phyloP scores from a whole-genome alignment of 2,113 vertebrate species.

The Heterotis niloticus region DNA sequence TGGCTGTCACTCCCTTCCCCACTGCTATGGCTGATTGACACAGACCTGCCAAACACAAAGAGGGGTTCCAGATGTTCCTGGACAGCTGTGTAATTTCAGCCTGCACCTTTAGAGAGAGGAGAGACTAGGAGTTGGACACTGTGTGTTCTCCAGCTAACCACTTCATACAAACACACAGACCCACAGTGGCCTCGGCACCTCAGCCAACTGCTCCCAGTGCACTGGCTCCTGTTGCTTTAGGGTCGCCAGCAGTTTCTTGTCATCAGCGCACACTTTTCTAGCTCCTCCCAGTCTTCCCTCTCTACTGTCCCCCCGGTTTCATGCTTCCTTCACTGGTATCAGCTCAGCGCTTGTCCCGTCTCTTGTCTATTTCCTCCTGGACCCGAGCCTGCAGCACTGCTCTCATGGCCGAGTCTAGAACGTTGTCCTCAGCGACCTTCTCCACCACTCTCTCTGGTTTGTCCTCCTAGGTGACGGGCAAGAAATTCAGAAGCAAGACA shows the following conservation, averaged over 20 bases:
- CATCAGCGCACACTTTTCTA: not conserved
- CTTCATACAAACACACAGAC: not conserved
- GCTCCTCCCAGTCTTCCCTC: not conserved
- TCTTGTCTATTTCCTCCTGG: slow-evolving; percentile 76
- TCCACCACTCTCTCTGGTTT: slow-evolving; percentile 73
- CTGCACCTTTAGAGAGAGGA: not conserved
- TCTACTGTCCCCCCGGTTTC: not conserved
- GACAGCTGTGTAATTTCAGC: not conserved
- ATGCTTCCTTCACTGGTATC: not conserved
- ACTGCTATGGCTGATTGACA: not conserved
- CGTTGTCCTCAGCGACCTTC: slow-evolving; percentile 69
- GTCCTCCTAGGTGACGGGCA: slow-evolving; percentile 65
- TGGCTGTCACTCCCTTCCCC: not conserved
- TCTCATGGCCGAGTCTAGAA: slow-evolving; percentile 72
- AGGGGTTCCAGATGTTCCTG: not conserved
- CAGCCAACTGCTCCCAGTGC: not conserved
- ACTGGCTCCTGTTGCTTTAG: not conserved
- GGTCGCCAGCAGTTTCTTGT: not conserved
- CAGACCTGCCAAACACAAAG: too few species aligned
- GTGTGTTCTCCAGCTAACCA: slow-evolving; percentile 6
- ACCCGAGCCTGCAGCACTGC: slow-evolving; percentile 72
- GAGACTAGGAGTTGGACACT: not conserved
- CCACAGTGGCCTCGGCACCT: not conserved
- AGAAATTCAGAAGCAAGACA: not conserved
- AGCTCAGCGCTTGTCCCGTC: slow-evolving; percentile 68